These are phyloP conservation scores for Intellagama lesueurii DNA, from an alignment of 2,797 vertebrate species.

Conservation along the genomic window DNA sequence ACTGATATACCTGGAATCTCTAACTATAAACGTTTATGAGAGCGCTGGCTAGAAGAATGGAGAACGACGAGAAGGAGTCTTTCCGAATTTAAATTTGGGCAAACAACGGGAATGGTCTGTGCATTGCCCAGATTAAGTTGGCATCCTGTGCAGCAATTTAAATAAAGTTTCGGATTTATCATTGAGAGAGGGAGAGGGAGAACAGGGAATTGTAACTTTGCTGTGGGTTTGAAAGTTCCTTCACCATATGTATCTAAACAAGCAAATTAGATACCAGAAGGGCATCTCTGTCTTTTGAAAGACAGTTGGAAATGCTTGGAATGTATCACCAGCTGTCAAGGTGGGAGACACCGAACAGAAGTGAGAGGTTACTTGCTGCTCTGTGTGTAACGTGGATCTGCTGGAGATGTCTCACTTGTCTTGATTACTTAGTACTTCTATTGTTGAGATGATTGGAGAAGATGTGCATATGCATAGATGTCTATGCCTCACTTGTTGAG, in stretches of 20 bases:
- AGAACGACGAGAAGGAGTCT: background rate
- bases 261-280: constrained; percentile 50
- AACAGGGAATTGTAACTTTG: constrained; percentile 32
- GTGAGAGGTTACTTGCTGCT: constrained; percentile 33
- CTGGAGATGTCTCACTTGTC: background rate
- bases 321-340: constrained; percentile 40
- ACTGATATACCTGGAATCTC: too few species aligned
- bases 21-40: background rate
- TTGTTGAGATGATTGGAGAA: constrained; percentile 8
- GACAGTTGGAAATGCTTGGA: constrained; percentile 13
- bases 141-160: background rate
- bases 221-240: constrained; percentile 43
- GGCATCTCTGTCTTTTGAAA: constrained; percentile 4
- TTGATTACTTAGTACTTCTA: constrained; percentile 23
- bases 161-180: too few species aligned
- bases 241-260: constrained; percentile 34
- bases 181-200: background rate
- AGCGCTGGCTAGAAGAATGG: too few species aligned
- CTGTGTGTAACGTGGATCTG: background rate
- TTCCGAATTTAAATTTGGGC: background rate
- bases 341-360: constrained; percentile 40
- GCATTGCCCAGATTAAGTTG: background rate
- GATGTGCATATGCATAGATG: too few species aligned
- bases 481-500: background rate
- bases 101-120: background rate